Base-by-base conservation (phyloP, 1,140 invertebrate species). In the Batillaria attramentaria region DNA sequence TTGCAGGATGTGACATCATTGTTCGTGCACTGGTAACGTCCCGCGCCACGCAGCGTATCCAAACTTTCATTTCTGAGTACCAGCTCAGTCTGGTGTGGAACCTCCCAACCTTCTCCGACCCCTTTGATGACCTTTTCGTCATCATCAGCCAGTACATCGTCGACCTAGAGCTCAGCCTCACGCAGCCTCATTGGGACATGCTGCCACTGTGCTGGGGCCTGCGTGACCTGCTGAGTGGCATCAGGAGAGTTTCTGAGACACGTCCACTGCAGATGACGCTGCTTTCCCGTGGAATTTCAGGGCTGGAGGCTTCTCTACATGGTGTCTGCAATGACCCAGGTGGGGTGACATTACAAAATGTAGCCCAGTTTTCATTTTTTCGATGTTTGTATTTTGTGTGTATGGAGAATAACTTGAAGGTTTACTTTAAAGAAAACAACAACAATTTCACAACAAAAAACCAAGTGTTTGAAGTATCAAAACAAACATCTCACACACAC, bases 191-290 rank as follows among this genome's bases (percentile, higher is more conserved):
- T 24, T 72, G 70, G 70, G 41, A 72, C 28, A 41, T 72, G 24
- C n/a, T 72, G 70, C 28, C 39, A 10, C n/a, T 72, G 8, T 72
- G 70, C 70, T 72, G 70, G 70, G n/a, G 43, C 31, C 31, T 72
- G 41, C 24, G 50, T 50, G 70, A 72, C 31, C 20, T 50, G 31
- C 0, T 13, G 20, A 0, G 18, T 6, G 20, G 13, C 41, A 6
- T 42, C 10, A 3, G 8, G 3, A 16, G 35, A 3, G 16, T 18
- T 43, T 8, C 33, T 50, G 41, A 2, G n/a, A 43, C 28, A 4
- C 43, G 33, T 33, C 13, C 18, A 10, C 43, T 72, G 18, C 24
- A 31, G 28, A 31, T 5, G 6, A 4, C 10, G 31, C 8, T 72
- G 70, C 33, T 72, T n/a, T 8, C 24, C 24, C 70, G 70, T 28